Percentiles rank a stretch among this genome's conserved stretches.
Conservation (phyloP, 1,140 invertebrate species). For the Solenopsis invicta region DNA sequence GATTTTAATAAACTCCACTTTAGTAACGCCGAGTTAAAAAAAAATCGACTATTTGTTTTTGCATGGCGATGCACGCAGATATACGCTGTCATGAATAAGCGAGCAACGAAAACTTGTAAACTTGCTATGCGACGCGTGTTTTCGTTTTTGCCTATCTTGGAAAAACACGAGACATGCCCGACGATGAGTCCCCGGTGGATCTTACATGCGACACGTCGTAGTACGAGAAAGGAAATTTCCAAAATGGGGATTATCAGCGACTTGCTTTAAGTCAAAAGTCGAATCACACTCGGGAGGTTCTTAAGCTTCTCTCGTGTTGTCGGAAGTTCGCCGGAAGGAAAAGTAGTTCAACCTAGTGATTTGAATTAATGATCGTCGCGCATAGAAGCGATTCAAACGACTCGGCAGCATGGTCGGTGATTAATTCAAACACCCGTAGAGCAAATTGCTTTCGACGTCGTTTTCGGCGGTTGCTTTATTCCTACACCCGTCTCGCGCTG, state of each 20-base stretch:
- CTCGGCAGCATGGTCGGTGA: slow-evolving; percentile 22
- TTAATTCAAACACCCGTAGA: slow-evolving; percentile 40
- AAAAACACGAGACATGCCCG: not conserved
- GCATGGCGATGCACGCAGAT: not conserved
- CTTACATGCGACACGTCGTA: not conserved
- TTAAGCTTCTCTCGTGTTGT: slow-evolving; percentile 5
- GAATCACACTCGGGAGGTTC: slow-evolving; percentile 34
- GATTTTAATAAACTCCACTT: not conserved
- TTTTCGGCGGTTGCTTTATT: slow-evolving; percentile 32
- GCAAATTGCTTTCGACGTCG: slow-evolving; percentile 21
- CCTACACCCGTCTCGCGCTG: not conserved
- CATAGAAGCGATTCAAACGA: slow-evolving; percentile 42
- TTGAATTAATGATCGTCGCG: slow-evolving; percentile 62
- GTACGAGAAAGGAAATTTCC: not conserved
- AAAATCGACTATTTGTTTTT: not conserved
- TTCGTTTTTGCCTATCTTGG: slow-evolving; percentile 6
- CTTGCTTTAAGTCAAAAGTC: slow-evolving; percentile 11
- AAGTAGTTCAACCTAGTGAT: slow-evolving; percentile 50
- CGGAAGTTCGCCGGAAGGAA: slow-evolving; percentile 59
- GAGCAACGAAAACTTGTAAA: not conserved
- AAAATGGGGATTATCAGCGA: slow-evolving; percentile 7
- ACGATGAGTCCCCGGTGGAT: not conserved
- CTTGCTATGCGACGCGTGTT: not conserved
- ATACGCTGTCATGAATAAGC: not conserved
- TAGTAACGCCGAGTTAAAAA: not conserved